These are phyloP conservation scores for Tinea pellionella DNA, from an alignment of 2,888 invertebrate species.

Conservation along the genomic window DNA sequence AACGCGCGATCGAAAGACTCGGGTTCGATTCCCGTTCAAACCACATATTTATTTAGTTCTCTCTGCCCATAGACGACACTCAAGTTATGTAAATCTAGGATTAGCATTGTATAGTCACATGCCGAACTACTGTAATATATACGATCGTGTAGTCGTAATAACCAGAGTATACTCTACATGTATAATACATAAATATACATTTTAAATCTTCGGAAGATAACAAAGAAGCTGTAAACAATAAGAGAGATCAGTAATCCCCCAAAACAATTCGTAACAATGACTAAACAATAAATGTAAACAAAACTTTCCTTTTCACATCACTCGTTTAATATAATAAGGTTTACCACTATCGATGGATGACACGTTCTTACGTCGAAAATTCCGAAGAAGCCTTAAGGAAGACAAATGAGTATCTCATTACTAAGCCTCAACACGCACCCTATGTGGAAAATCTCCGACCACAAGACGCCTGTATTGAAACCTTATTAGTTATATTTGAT, in stretches of 20 bases:
- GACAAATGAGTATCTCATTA: constrained; percentile 52
- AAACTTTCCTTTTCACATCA: neutral
- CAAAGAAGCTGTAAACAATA: neutral
- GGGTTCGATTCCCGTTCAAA: too few relatives aligned
- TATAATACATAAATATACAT: too few relatives aligned
- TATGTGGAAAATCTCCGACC: constrained; percentile 10
- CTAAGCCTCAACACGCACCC: constrained; percentile 17
- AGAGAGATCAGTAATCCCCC: neutral
- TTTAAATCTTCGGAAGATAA: too few relatives aligned
- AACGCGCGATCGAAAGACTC: too few relatives aligned
- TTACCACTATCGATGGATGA: constrained; percentile 4
- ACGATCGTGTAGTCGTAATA: too few relatives aligned
- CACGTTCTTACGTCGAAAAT: constrained; percentile 22
- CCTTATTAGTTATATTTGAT: neutral
- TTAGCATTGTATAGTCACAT: too few relatives aligned
- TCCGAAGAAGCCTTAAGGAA: constrained; percentile 47
- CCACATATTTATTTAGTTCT: too few relatives aligned
- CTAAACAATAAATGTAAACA: neutral
- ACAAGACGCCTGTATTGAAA: neutral
- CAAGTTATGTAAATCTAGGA: too few relatives aligned
- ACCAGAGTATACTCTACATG: too few relatives aligned
- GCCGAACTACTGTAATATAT: too few relatives aligned
- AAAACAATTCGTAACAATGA: neutral
- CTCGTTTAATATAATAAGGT: neutral
- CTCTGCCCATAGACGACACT: too few relatives aligned